These are phyloP conservation scores for Escarpia spicata DNA, from an alignment of 2,888 invertebrate genomes.

Conservation along the genomic window DNA sequence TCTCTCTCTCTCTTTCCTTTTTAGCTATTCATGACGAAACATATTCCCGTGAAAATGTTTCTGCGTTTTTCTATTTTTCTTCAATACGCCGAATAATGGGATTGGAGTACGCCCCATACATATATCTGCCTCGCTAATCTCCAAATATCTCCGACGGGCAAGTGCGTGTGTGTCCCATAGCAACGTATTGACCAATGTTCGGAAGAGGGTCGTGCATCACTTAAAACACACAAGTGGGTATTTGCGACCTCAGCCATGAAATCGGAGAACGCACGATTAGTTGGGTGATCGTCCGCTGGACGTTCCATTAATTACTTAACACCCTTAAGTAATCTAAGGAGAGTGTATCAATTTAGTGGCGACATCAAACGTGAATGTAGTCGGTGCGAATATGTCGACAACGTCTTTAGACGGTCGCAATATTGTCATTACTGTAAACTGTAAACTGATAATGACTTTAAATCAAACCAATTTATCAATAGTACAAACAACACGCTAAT, in stretches of 20 bases:
- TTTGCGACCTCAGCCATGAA: conserved; percentile 1
- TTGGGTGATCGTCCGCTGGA: not conserved
- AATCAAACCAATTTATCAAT: too few relatives aligned
- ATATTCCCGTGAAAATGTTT: not conserved
- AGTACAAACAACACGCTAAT: too few relatives aligned
- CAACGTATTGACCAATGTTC: not conserved
- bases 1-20: conserved; percentile 27
- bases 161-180: not conserved
- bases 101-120: not conserved
- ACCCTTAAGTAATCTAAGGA: conserved; percentile 9
- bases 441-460: not conserved
- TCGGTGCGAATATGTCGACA: not conserved
- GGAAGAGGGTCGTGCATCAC: not conserved
- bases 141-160: not conserved
- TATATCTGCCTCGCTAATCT: not conserved
- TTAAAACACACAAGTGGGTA: not conserved
- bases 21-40: not conserved
- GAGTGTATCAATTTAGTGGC: conserved; percentile 3
- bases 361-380: not conserved
- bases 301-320: conserved; percentile 3
- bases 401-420: not conserved
- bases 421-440: not conserved
- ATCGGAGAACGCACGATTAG: conserved; percentile 5
- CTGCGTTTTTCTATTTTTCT: not conserved
- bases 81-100: not conserved